A percentile compares a stretch with the other conserved stretches of the same genome.
phyloP scores from a whole-genome alignment of 1,140 invertebrate species.

The Campoletis sonorensis region DNA sequence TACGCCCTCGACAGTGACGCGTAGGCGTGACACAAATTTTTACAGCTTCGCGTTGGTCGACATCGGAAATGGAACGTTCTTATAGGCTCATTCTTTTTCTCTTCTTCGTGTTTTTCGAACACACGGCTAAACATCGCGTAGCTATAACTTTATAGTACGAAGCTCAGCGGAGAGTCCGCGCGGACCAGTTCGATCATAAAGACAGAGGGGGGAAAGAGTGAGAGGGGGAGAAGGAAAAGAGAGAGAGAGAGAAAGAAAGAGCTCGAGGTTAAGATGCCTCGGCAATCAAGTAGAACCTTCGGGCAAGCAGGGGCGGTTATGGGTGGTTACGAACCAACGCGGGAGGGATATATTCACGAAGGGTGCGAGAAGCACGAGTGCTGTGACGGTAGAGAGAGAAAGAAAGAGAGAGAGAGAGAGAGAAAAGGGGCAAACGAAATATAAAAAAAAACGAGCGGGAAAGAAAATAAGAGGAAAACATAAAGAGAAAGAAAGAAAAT shows the following conservation, averaged over 20 bases:
- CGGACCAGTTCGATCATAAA: constrained; percentile 37
- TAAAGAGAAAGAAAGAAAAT: too few relatives aligned
- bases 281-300: constrained; percentile 77
- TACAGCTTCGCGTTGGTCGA: constrained; percentile 62
- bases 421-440: too few relatives aligned
- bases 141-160: neutral
- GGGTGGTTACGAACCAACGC: constrained; percentile 69
- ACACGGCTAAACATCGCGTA: too few relatives aligned
- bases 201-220: neutral
- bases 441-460: constrained; percentile 13
- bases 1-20: constrained; percentile 68
- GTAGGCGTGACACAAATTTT: constrained; percentile 67
- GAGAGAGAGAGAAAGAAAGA: constrained; percentile 9
- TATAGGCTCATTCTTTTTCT: constrained; percentile 57
- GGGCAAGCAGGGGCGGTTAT: constrained; percentile 75
- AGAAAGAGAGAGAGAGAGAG: constrained; percentile 56
- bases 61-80: constrained; percentile 43
- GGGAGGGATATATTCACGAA: constrained; percentile 47
- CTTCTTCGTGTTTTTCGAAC: neutral
- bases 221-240: neutral
- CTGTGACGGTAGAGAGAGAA: constrained; percentile 51
- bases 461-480: constrained; percentile 46
- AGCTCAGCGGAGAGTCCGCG: constrained; percentile 47
- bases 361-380: constrained; percentile 42
- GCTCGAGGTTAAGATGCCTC: constrained; percentile 74